These are phyloP conservation scores for Lutraria rhynchaena DNA, from an alignment of 1,140 invertebrate species.

Conservation along the genomic window DNA sequence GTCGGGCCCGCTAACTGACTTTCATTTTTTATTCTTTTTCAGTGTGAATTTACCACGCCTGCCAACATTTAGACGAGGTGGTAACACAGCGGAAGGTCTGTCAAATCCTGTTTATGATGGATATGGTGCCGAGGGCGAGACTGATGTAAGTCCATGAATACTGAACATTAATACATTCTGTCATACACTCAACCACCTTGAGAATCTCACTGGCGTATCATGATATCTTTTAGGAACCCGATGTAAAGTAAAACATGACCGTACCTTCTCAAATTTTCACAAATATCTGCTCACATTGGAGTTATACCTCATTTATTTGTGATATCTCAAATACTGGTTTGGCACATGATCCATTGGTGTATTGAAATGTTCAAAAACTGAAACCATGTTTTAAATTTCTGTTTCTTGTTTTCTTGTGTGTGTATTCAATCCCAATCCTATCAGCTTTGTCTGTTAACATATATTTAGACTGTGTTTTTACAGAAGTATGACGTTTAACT, in stretches of 20 bases:
- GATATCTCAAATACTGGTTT: too few relatives aligned
- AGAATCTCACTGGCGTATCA: not conserved
- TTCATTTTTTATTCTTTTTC: not conserved
- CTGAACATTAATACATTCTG: not conserved
- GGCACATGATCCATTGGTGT: too few relatives aligned
- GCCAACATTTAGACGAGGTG: conserved; percentile 11
- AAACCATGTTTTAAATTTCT: too few relatives aligned
- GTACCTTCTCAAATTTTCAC: too few relatives aligned
- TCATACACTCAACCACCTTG: not conserved
- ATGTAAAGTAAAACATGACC: not conserved
- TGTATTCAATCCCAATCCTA: too few relatives aligned
- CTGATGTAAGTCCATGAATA: conserved; percentile 41
- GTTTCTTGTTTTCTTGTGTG: too few relatives aligned
- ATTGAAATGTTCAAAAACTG: too few relatives aligned
- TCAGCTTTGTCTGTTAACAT: too few relatives aligned
- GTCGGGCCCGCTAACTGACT: not conserved
- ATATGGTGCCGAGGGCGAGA: not conserved
- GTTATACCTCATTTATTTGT: too few relatives aligned
- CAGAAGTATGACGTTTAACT: too few relatives aligned
- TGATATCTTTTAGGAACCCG: not conserved
- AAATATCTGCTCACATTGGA: too few relatives aligned
- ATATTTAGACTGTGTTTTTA: too few relatives aligned
- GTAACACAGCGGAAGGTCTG: conserved; percentile 15
- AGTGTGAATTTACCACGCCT: conserved; percentile 33
- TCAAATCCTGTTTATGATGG: conserved; percentile 55